phyloP scores from a whole-genome alignment of 2,888 invertebrate genomes.

The Diaprepes abbreviatus region DNA sequence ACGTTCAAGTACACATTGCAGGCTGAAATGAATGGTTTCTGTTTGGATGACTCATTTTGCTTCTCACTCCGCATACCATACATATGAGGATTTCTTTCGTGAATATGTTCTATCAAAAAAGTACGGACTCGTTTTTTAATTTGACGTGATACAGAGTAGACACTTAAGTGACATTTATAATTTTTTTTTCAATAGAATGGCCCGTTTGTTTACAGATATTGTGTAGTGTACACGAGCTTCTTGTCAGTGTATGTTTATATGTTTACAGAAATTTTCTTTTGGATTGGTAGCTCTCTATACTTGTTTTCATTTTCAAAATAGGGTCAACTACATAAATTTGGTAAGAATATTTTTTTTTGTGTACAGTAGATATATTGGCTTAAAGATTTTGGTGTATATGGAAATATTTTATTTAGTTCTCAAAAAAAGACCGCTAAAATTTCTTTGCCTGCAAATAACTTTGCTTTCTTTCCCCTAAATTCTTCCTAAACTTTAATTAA shows the following conservation, averaged over 20 bases:
- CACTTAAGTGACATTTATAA: conserved; percentile 11
- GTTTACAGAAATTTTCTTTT: conserved; percentile 2
- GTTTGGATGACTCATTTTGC: conserved; percentile 57
- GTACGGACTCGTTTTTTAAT: conserved; percentile 21
- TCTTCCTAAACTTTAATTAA: no score
- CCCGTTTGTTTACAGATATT: conserved; percentile 17
- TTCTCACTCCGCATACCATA: conserved; percentile 45
- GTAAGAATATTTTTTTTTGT: conserved; percentile 2
- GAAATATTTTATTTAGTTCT: no score
- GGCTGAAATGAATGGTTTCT: conserved; percentile 62
- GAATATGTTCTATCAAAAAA: conserved; percentile 21
- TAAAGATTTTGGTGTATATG: no score
- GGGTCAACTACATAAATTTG: not conserved
- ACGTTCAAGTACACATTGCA: conserved; percentile 58
- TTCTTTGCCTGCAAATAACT: no score
- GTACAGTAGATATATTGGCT: no score
- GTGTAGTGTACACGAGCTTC: conserved; percentile 23
- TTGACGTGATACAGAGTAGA: conserved; percentile 21
- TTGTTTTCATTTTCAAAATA: not conserved
- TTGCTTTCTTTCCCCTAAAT: no score
- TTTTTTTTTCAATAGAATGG: conserved; percentile 11
- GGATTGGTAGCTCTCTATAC: not conserved
- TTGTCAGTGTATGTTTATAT: conserved; percentile 21
- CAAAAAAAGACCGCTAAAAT: no score
- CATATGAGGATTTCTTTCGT: conserved; percentile 37